These are phyloP conservation scores for Gymnocephalus cernua DNA, from an alignment of 2,113 vertebrate species.

Conservation along the genomic window DNA sequence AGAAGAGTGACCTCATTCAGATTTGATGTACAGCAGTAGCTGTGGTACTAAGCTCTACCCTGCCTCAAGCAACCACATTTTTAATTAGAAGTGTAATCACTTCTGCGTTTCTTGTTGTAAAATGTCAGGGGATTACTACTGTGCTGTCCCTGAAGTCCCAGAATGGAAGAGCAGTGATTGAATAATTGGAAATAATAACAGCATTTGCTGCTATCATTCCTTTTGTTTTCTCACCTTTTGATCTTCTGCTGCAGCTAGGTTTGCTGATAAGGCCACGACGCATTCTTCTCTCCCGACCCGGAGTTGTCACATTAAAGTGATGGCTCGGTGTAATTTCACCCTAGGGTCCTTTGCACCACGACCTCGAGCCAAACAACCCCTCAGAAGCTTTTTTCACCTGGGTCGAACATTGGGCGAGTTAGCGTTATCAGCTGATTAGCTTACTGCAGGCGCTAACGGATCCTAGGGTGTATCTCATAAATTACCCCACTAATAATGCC, in stretches of 20 bases:
- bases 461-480: no score
- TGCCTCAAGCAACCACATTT: conserved; percentile 37
- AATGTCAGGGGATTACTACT: conserved; percentile 48
- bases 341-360: no score
- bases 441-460: no score
- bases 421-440: no score
- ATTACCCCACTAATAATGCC: no score
- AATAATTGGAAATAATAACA: conserved; percentile 58
- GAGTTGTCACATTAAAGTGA: conserved; percentile 42
- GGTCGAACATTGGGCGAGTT: no score
- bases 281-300: neutral
- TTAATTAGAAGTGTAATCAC: conserved; percentile 71
- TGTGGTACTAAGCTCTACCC: conserved; percentile 12
- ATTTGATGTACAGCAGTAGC: conserved; percentile 17
- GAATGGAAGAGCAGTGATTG: conserved; percentile 44
- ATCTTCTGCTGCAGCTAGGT: conserved; percentile 54
- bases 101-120: conserved; percentile 35
- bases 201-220: conserved; percentile 21
- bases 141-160: conserved; percentile 43
- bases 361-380: no score
- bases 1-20: conserved; percentile 44
- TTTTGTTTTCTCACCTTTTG: conserved; percentile 52
- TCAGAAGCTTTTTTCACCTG: no score
- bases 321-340: no score
- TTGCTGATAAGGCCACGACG: conserved; percentile 60